These are phyloP conservation scores for Nemapogon koenigi DNA, from an alignment of 2,888 invertebrate species.

Conservation along the genomic window DNA sequence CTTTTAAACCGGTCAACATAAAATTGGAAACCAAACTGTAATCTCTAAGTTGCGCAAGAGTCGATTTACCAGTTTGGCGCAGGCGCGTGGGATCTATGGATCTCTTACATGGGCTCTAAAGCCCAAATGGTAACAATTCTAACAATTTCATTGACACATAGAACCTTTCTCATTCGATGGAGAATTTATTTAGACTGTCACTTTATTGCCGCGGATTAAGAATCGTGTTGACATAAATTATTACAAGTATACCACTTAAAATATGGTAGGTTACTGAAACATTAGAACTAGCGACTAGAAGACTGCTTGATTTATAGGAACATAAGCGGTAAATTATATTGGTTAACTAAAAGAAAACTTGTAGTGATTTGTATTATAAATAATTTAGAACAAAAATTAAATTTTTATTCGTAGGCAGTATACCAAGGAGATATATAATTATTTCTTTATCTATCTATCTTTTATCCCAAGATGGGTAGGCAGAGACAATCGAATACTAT, in stretches of 20 bases:
- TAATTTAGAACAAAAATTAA: too few species aligned
- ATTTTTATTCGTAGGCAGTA: too few species aligned
- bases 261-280: conserved; percentile 29
- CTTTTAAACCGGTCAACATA: conserved; percentile 63
- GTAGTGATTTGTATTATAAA: conserved; percentile 5
- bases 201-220: conserved; percentile 46
- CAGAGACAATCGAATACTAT: too few species aligned
- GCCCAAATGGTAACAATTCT: conserved; percentile 17
- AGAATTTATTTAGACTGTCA: conserved; percentile 42
- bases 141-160: conserved; percentile 21
- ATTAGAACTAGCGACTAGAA: conserved; percentile 19
- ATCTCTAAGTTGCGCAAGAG: conserved; percentile 57
- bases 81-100: conserved; percentile 51
- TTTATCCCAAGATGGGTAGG: too few species aligned
- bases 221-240: conserved; percentile 52
- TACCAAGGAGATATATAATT: too few species aligned
- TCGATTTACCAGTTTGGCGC: conserved; percentile 52
- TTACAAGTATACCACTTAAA: conserved; percentile 31
- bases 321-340: conserved; percentile 2
- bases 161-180: conserved; percentile 25
- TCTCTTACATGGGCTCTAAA: conserved; percentile 17
- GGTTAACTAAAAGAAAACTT: not conserved
- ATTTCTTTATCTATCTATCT: too few species aligned
- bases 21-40: conserved; percentile 63
- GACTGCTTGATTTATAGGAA: conserved; percentile 15